These are phyloP conservation scores for Heptranchias perlo DNA, from an alignment of 2,113 vertebrate genomes.

Conservation along the genomic window DNA sequence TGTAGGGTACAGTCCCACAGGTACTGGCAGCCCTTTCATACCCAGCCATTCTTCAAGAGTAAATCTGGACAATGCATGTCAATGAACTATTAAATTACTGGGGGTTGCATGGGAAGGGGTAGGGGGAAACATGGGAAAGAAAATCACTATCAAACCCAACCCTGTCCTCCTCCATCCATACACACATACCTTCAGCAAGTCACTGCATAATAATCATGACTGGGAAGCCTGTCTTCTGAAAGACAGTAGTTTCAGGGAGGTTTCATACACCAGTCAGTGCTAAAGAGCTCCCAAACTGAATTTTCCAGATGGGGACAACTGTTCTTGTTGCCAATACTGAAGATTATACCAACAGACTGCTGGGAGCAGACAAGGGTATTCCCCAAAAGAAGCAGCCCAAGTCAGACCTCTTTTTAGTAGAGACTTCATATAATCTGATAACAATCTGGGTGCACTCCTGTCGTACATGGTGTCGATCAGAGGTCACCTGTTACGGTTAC, in stretches of 20 bases:
- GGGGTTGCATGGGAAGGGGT: no score
- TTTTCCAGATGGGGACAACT: neutral
- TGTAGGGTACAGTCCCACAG: no score
- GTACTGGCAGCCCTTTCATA: no score
- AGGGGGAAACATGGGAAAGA: no score
- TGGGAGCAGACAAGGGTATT: neutral
- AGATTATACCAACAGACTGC: neutral
- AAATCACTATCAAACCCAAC: no score
- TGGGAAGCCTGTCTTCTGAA: neutral
- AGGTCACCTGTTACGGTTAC: no score
- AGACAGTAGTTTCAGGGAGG: neutral
- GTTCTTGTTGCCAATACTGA: neutral
- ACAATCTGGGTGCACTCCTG: neutral
- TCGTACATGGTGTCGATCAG: no score
- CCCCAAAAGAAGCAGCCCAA: neutral
- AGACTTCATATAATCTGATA: neutral
- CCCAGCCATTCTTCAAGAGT: no score
- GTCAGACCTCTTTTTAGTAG: no score
- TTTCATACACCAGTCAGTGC: neutral
- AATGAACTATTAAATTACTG: no score
- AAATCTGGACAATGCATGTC: no score
- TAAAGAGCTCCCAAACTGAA: neutral
- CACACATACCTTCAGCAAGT: neutral
- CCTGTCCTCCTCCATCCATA: neutral
- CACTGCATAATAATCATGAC: neutral